Evolutionary conservation across 2,113 vertebrate species (phyloP), one percentile per base, ranked within the genome.

Genomic region (Menidia beryllina): DNA sequence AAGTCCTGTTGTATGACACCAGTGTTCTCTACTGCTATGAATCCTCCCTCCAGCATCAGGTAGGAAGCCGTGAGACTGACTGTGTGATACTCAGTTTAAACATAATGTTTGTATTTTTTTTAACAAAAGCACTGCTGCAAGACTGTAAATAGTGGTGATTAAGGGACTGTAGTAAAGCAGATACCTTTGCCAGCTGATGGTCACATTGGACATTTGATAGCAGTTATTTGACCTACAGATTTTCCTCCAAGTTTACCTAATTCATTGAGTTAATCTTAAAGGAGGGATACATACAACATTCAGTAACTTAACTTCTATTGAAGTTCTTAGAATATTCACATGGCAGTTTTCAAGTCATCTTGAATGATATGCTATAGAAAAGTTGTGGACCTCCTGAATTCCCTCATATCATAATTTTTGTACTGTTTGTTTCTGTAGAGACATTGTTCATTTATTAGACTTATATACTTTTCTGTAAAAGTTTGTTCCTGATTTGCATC

Each of bases 21-120:
- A 99, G 97, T 69, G 94, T 99, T 71, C 91, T 98, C 14, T 99
- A 99, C 50, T 98, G 98, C 92, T 99, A 98, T 0, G 98, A 99
- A 72, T 96, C 95, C 0, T 98, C 98, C 17, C 91, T 97, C 63
- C 47, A 93, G 0, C 96, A 98, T 56, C 95, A 96, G 97, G 98
- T 99, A 43, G 9, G 70, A 34, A 19, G 23, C 45, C n/a, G n/a
- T n/a, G n/a, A n/a, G n/a, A 3, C 5, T 2, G 4, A 1, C 27
- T 34, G 14, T 45, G 7, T 21, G 36, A 15, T n/a, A 20, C 27
- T 51, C 23, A 67, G 11, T 20, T 59, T 55, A 10, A 57, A 43
- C 13, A n/a, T 13, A 13, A 10, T 50, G 17, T n/a, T n/a, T 34
- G 7, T 5, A 6, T 5, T 12, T 61, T 23, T 30, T 13, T 3